Evolutionary conservation across 1,140 invertebrate genomes (phyloP).

Genomic region (Drosophila bocki): DNA sequence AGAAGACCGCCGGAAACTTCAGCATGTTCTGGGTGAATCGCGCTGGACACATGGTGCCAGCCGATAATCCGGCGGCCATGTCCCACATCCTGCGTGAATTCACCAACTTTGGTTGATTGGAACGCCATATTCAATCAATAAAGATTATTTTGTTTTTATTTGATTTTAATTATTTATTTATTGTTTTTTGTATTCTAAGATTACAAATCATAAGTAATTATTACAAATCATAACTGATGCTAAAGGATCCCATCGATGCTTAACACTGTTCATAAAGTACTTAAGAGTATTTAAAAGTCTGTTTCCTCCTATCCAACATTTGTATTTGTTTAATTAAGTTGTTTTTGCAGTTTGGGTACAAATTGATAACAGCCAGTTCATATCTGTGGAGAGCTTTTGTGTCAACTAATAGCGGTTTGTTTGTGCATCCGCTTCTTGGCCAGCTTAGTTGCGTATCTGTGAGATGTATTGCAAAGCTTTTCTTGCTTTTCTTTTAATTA

Average conservation of each 20-base stretch:
- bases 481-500: neutral
- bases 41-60: constrained; percentile 88
- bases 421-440: neutral
- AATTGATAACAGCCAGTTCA: constrained; percentile 1
- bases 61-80: constrained; percentile 80
- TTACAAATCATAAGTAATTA: too few species aligned
- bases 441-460: neutral
- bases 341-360: neutral
- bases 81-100: constrained; percentile 68
- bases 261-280: too few species aligned
- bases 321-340: constrained; percentile 6
- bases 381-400: constrained; percentile 1
- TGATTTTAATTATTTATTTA: neutral
- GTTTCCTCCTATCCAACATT: too few species aligned
- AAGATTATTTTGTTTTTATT: constrained; percentile 4
- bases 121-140: neutral
- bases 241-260: too few species aligned
- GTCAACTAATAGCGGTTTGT: neutral
- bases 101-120: constrained; percentile 64
- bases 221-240: too few species aligned
- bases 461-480: too few species aligned
- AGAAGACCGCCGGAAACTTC: constrained; percentile 89
- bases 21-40: constrained; percentile 90
- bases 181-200: too few species aligned
- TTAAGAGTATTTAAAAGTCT: constrained; percentile 1